Base-by-base conservation (phyloP, 1,140 invertebrate species). In the Ceratoteleas bidentatus region DNA sequence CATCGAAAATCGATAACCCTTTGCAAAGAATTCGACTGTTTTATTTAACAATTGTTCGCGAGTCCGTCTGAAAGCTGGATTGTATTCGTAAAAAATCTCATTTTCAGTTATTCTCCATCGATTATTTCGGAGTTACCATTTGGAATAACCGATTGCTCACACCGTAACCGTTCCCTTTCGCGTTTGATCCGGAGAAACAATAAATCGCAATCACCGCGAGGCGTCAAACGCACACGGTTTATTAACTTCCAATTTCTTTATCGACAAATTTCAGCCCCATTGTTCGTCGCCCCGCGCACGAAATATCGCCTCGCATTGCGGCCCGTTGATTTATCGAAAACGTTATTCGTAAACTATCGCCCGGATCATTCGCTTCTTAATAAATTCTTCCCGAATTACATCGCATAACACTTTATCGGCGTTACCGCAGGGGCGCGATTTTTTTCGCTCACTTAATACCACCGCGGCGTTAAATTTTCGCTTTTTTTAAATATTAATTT, bases 201-300 rank as follows among this genome's bases (percentile, higher is more conserved):
- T 65, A 65, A 65, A 65, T 43, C 43, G 16, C 49, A 24, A 53
- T 65, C 34, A 43, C 40, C 36, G 36, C 6, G 38, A 54, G n/a
- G 43, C 32, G 58, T 61, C 58, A 49, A 34, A 49, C 43, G 32
- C 58, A 61, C 43, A 61, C 58, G 58, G 58, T 49, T 61, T 61
- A 65, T 65, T 65, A 65, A 53, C 50, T 65, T 54, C 38, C 62
- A 54, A 40, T 53, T 65, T 65, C 62, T 65, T 65, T 53, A 53
- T 65, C 62, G 49, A 40, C 53, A 53, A 65, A 65, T 65, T 65
- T 40, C 62, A 43, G 10, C 50, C 6, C 61, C 34, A 53, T 65
- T 53, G 49, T 65, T 50, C 50, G 34, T 52, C 11, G 49, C 14
- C 36, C 49, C 34, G 45, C 15, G 34, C 58, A 50, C 45, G 36